These are phyloP conservation scores for Cheiracanthium punctorium DNA, from an alignment of 2,888 invertebrate species.

Conservation along the genomic window DNA sequence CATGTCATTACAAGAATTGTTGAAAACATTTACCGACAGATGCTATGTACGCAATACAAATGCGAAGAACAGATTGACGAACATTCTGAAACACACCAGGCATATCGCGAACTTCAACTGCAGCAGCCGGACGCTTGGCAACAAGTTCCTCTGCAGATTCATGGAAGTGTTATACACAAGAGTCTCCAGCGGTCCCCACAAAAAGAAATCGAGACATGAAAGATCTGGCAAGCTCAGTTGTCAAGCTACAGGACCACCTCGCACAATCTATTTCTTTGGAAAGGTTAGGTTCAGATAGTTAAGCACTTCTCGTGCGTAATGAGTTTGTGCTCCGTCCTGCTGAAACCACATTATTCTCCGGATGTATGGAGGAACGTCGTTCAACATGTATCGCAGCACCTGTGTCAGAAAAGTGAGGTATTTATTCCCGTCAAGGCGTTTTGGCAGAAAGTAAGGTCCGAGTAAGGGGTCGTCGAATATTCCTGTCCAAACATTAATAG, in stretches of 20 bases:
- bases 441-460: too few species aligned
- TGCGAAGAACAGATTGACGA: background rate
- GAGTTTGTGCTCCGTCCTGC: background rate
- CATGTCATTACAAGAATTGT: background rate
- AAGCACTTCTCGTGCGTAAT: background rate
- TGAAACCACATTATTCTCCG: background rate
- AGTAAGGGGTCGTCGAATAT: too few species aligned
- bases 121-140: too few species aligned
- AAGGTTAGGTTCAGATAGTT: background rate
- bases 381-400: too few species aligned
- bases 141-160: too few species aligned
- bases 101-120: background rate
- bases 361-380: background rate
- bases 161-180: too few species aligned
- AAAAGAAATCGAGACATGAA: background rate
- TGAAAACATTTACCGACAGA: background rate
- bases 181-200: background rate
- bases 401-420: too few species aligned
- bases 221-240: background rate
- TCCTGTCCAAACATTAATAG: too few species aligned
- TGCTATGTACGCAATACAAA: background rate
- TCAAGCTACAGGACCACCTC: slow-evolving; percentile 9
- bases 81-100: background rate
- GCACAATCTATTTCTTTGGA: background rate
- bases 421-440: too few species aligned